phyloP scores from a whole-genome alignment of 2,113 vertebrate species.

The Eleginops maclovinus region DNA sequence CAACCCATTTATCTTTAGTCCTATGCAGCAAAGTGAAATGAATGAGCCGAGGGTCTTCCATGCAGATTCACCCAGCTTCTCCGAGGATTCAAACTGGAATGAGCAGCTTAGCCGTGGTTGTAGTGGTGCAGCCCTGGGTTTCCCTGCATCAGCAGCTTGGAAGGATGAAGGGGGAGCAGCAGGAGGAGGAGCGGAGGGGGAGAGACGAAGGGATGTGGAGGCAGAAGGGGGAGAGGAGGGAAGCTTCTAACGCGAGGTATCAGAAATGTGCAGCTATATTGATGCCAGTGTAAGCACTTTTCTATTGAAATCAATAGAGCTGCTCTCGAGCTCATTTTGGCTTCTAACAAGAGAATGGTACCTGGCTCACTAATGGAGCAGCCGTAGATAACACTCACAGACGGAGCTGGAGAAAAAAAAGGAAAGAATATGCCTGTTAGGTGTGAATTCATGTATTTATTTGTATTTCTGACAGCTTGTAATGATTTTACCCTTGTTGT shows the following conservation, averaged over 20 bases:
- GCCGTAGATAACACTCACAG: slow-evolving; percentile 35
- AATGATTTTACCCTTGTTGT: slow-evolving; percentile 12
- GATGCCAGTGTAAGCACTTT: slow-evolving; percentile 77
- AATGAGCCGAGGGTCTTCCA: slow-evolving; percentile 40
- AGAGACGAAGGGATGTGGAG: slow-evolving; percentile 29
- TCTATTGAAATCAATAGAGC: slow-evolving; percentile 77
- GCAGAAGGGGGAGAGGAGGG: slow-evolving; percentile 32
- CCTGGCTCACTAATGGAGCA: slow-evolving; percentile 57
- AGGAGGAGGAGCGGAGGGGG: slow-evolving; percentile 18
- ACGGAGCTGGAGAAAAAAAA: slow-evolving; percentile 2
- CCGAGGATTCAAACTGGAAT: slow-evolving; percentile 37
- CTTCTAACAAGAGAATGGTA: slow-evolving; percentile 62
- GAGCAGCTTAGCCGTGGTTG: slow-evolving; percentile 41
- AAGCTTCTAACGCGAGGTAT: slow-evolving; percentile 59
- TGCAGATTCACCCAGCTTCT: slow-evolving; percentile 44
- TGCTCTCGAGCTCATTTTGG: slow-evolving; percentile 64
- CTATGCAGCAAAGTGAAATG: slow-evolving; percentile 40
- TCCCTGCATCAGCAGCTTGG: slow-evolving; percentile 76
- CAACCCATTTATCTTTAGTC: slow-evolving; percentile 23
- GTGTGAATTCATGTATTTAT: slow-evolving; percentile 28
- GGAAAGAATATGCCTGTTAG: slow-evolving; percentile 1
- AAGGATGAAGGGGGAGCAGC: slow-evolving; percentile 53
- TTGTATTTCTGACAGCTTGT: slow-evolving; percentile 19
- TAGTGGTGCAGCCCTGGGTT: slow-evolving; percentile 64
- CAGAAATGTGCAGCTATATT: slow-evolving; percentile 69